Percentiles rank a stretch among this genome's conserved stretches.
phyloP scores from a whole-genome alignment of 2,113 vertebrate species.

The Mixornis gularis region DNA sequence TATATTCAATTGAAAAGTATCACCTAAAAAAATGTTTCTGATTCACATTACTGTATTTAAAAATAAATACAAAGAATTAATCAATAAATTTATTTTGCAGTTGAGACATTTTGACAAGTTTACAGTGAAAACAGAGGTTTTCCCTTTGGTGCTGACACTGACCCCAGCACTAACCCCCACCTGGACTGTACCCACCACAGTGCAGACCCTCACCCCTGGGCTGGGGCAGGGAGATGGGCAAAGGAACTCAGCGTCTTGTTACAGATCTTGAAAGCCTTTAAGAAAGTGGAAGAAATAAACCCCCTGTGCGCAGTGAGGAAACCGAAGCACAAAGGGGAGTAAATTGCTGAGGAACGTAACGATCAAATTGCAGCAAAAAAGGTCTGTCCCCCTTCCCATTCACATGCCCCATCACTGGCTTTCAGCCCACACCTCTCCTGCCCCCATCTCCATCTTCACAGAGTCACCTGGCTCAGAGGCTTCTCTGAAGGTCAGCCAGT shows the following conservation, averaged over 20 bases:
- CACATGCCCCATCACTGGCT: not conserved
- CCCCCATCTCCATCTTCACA: not conserved
- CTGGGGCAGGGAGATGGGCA: not conserved
- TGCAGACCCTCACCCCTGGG: not conserved
- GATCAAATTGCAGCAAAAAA: not conserved
- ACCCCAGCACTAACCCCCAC: not conserved
- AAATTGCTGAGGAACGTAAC: not conserved
- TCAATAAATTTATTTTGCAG: not conserved
- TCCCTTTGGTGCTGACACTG: not conserved
- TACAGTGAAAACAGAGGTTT: not conserved
- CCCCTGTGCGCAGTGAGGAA: not conserved
- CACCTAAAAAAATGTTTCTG: not conserved
- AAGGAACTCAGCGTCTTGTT: rapidly evolving
- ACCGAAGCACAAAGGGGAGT: not conserved
- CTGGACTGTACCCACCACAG: rapidly evolving
- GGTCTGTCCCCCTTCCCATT: not conserved
- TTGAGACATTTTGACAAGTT: not conserved
- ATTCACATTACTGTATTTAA: not conserved
- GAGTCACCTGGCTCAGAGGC: not conserved
- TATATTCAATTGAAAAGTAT: not conserved
- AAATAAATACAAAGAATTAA: not conserved
- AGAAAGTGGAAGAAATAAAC: not conserved
- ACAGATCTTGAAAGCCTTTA: not conserved
- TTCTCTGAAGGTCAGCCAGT: not conserved
- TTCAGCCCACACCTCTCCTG: not conserved